Percentiles rank a stretch among this genome's conserved stretches.
These are phyloP conservation scores for Drosophila fulvimacula DNA, from an alignment of 2,888 invertebrate genomes.

Conservation along the genomic window DNA sequence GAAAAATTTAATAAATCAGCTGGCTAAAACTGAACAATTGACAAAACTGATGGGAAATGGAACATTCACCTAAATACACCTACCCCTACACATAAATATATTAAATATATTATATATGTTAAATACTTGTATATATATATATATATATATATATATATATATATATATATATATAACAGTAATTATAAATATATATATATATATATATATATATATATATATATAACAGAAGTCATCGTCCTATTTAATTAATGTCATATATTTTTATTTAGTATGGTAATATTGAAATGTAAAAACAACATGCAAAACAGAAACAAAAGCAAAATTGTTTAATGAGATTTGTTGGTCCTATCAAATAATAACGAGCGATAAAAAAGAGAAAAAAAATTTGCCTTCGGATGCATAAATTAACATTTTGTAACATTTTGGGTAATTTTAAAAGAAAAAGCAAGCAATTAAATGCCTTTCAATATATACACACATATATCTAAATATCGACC, in stretches of 20 bases:
- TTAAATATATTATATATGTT: slow-evolving; percentile 14
- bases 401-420: slow-evolving; percentile 41
- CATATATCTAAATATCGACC: slow-evolving; percentile 40
- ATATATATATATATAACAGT: slow-evolving; percentile 2
- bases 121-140: slow-evolving; percentile 12
- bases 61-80: slow-evolving; percentile 2
- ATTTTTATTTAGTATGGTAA: slow-evolving; percentile 15
- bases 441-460: slow-evolving; percentile 42
- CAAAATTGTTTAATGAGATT: slow-evolving; percentile 7
- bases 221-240: slow-evolving; percentile 28
- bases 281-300: slow-evolving; percentile 6
- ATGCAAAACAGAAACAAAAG: slow-evolving; percentile 6
- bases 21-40: slow-evolving; percentile 26
- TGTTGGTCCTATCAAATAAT: background rate
- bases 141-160: background rate
- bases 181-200: slow-evolving; percentile 9
- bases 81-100: background rate
- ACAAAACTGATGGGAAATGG: slow-evolving; percentile 29
- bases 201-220: background rate
- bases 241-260: slow-evolving; percentile 18
- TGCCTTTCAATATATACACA: slow-evolving; percentile 36
- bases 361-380: background rate
- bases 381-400: too few species aligned
- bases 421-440: slow-evolving; percentile 54
- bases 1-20: slow-evolving; percentile 32